A percentile compares a stretch with the other conserved stretches of the same genome.
phyloP scores from a whole-genome alignment of 2,888 invertebrate species.

The Mimachlamys varia region DNA sequence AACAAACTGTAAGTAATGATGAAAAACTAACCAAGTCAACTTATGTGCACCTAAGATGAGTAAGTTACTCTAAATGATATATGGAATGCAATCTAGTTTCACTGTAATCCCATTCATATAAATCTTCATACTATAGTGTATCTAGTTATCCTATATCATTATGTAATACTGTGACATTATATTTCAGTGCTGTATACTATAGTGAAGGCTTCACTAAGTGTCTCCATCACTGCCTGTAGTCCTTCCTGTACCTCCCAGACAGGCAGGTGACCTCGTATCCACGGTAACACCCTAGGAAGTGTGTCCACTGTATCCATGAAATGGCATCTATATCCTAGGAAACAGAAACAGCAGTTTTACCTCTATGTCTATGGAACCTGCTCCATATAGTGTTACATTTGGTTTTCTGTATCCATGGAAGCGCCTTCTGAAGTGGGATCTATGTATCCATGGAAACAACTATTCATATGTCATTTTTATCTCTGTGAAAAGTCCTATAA shows the following conservation, averaged over 20 bases:
- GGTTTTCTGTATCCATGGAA: not conserved
- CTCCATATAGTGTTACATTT: not conserved
- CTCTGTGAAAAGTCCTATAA: not conserved
- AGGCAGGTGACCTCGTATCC: not conserved
- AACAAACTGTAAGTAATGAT: too few species aligned
- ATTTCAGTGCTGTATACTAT: conserved; percentile 62
- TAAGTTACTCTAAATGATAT: too few species aligned
- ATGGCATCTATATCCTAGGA: not conserved
- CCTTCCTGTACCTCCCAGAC: not conserved
- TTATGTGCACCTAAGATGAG: too few species aligned
- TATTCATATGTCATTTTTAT: not conserved
- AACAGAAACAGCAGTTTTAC: not conserved
- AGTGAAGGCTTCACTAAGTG: conserved; percentile 44
- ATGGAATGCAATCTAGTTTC: too few species aligned
- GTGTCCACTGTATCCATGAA: not conserved
- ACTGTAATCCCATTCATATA: too few species aligned
- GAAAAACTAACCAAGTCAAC: too few species aligned
- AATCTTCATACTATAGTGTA: too few species aligned
- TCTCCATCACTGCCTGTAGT: not conserved
- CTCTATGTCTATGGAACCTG: not conserved
- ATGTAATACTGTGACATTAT: not conserved
- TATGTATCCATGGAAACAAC: not conserved
- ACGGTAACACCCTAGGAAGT: not conserved
- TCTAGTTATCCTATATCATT: too few species aligned
- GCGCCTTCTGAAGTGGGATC: not conserved